Percentiles rank a stretch among this genome's conserved stretches.
phyloP scores from a whole-genome alignment of 1,140 invertebrate genomes.

The Uloborus diversus region DNA sequence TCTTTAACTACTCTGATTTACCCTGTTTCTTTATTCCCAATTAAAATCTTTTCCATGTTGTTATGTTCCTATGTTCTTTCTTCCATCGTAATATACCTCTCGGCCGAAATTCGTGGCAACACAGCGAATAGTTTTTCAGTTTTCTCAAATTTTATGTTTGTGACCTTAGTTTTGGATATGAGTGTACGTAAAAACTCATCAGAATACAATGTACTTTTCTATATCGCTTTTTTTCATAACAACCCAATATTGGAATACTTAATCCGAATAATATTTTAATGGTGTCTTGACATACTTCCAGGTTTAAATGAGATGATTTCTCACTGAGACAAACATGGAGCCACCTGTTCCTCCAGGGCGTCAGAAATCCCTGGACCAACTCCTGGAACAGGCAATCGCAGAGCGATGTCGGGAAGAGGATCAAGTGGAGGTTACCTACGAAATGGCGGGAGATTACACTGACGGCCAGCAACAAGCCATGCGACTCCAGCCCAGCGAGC shows the following conservation, averaged over 20 bases:
- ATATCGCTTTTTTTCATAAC: not conserved
- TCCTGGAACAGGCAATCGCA: slow-evolving; percentile 28
- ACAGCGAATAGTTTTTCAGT: too few species aligned
- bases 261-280: not conserved
- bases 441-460: not conserved
- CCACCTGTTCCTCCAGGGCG: not conserved
- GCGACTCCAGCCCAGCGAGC: not conserved
- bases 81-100: too few species aligned
- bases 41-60: too few species aligned
- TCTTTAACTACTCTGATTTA: too few species aligned
- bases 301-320: too few species aligned
- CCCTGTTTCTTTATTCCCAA: too few species aligned
- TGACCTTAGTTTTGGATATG: too few species aligned
- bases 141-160: too few species aligned
- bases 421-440: slow-evolving; percentile 42
- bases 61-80: too few species aligned
- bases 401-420: slow-evolving; percentile 27
- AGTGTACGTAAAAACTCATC: too few species aligned
- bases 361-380: slow-evolving; percentile 35
- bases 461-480: not conserved
- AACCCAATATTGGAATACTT: not conserved
- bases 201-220: too few species aligned
- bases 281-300: not conserved
- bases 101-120: too few species aligned
- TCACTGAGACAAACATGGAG: slow-evolving; percentile 24